These are phyloP conservation scores for Plebejus melissa DNA, from an alignment of 2,888 invertebrate genomes.

Conservation along the genomic window DNA sequence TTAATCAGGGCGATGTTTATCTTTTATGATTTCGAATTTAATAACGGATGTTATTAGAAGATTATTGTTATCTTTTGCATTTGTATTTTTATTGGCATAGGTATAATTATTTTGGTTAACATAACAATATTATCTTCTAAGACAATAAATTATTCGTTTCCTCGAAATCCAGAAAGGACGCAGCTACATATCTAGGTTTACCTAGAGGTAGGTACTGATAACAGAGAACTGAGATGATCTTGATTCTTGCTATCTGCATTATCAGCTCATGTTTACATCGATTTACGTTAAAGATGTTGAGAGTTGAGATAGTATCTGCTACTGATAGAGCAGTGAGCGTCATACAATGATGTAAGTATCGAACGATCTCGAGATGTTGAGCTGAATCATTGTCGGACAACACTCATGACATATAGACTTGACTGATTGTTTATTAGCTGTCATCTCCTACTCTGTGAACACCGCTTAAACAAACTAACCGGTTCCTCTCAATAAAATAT, in stretches of 20 bases:
- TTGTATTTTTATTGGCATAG: too few species aligned
- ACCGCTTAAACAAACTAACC: background rate
- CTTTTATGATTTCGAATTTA: background rate
- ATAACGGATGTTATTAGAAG: background rate
- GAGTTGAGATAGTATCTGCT: background rate
- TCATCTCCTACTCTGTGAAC: background rate
- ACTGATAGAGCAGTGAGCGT: background rate
- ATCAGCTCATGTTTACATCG: background rate
- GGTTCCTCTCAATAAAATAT: background rate
- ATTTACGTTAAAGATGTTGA: background rate
- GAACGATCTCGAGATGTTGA: background rate
- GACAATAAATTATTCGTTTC: too few species aligned
- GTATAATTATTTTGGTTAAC: too few species aligned
- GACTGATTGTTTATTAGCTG: background rate
- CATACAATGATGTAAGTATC: background rate
- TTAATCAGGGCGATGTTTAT: conserved; percentile 1
- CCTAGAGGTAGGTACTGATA: too few species aligned
- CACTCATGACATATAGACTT: background rate
- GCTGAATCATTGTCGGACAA: background rate
- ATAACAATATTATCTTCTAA: too few species aligned
- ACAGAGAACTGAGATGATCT: background rate
- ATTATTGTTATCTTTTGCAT: background rate
- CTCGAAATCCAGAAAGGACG: too few species aligned
- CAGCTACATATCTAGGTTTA: too few species aligned
- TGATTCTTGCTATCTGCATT: background rate